Conservation (phyloP, 2,888 invertebrate genomes). For the Deilephila porcellus region DNA sequence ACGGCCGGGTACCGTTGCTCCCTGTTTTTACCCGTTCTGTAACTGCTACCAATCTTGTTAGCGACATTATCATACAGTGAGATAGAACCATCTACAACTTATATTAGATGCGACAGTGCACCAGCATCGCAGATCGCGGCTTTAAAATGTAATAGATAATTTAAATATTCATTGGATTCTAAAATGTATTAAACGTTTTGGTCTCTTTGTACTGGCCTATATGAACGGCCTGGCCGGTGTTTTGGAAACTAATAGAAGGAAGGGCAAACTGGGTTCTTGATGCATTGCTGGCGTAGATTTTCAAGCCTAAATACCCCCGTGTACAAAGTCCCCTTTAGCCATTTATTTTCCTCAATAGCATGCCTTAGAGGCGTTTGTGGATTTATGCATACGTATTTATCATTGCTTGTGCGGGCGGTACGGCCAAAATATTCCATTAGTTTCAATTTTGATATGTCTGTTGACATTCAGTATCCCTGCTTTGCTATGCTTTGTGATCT, state of each 20-base stretch:
- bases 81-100: conserved; percentile 40
- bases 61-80: conserved; percentile 21
- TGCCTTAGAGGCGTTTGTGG: not conserved
- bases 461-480: not conserved
- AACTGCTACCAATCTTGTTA: conserved; percentile 44
- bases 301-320: not conserved
- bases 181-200: not conserved
- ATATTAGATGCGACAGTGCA: not conserved
- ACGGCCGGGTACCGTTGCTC: conserved; percentile 52
- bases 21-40: conserved; percentile 63
- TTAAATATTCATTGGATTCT: not conserved
- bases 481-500: not conserved
- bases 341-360: conserved; percentile 6
- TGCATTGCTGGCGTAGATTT: conserved; percentile 3
- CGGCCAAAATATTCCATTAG: conserved; percentile 6
- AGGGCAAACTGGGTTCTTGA: not conserved
- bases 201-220: not conserved
- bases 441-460: not conserved
- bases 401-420: not conserved
- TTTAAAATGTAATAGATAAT: not conserved
- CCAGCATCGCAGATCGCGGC: not conserved
- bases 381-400: conserved; percentile 6
- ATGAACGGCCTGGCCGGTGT: not conserved
- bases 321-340: conserved; percentile 6
- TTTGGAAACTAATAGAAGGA: not conserved